Percentiles rank a stretch among this genome's conserved stretches.
These are phyloP conservation scores for Tenualosa thibaudeaui DNA, from an alignment of 2,797 vertebrate species.

Conservation along the genomic window DNA sequence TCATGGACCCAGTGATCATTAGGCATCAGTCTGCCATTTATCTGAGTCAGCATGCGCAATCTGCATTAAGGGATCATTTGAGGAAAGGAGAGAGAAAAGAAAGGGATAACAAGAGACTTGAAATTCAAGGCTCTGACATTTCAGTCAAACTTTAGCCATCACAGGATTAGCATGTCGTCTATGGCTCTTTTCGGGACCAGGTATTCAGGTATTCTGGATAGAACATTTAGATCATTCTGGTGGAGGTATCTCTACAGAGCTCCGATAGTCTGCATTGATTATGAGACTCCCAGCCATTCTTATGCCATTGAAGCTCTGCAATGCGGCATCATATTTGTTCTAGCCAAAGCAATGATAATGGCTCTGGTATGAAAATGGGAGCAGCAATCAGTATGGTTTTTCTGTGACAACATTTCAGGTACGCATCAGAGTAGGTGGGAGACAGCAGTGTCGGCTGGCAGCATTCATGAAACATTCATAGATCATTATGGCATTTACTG, in stretches of 20 bases:
- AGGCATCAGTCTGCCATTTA: background rate
- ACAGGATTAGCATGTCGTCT: background rate
- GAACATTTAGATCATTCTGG: too few species aligned
- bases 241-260: too few species aligned
- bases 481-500: background rate
- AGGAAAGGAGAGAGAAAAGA: background rate
- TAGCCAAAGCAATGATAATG: background rate
- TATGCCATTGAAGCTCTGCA: background rate
- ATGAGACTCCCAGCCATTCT: background rate
- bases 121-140: background rate
- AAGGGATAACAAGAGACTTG: background rate
- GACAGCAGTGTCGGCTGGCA: background rate
- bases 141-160: background rate
- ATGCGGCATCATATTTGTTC: background rate
- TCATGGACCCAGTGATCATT: background rate
- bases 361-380: background rate
- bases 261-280: too few species aligned
- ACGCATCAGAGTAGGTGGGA: background rate
- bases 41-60: background rate
- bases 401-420: background rate
- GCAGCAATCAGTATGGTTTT: background rate
- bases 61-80: background rate
- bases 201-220: too few species aligned
- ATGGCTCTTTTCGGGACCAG: too few species aligned
- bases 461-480: conserved; percentile 13